Base-by-base conservation (phyloP, 2,113 vertebrate genomes). In the Argyrosomus japonicus region DNA sequence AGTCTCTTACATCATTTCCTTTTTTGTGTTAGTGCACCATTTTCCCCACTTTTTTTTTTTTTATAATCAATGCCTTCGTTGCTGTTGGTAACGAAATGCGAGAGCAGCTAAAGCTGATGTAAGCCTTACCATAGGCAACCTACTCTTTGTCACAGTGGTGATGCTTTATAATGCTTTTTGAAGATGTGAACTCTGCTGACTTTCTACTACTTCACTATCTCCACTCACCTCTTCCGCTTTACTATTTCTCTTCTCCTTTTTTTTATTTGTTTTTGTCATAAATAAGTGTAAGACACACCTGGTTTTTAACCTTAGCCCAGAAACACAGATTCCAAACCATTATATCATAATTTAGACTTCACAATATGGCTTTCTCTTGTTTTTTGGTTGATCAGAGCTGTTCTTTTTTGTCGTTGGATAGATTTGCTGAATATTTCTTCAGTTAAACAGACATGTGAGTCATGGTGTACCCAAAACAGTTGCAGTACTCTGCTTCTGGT, bases 1-100 rank as follows among this genome's bases (percentile, higher is more conserved):
- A 77, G 54, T 71, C 12, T 86, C 79, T 89, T 90, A 89, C 88
- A 90, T 93, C 81, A 91, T 87, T 83, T 91, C 81, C 65, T 72
- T 54, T 88, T 81, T 86, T 80, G 50, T 76, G 60, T 81, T 48
- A 32, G 45, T 85, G 48, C 68, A 72, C 73, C 43, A 27, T 87
- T 83, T 83, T 36, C 60, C 25, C 1, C 8, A 68, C 17, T 8
- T 80, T 74, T 40, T 23, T 57, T 60, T 23, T 29, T 48, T 57
- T 69, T 75, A 61, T 68, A n/a, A 68, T 51, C 1, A 21, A 12
- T 0, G 50, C 54, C 11, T 81, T 48, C 27, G 63, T 89, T 87
- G 85, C 82, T 21, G 32, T 88, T 83, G 61, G 86, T 74, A 85
- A 87, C 45, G 7, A 81, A 83, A 82, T 84, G 54, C 51, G 54